A percentile compares a stretch with the other conserved stretches of the same genome.
Evolutionary conservation across 1,140 invertebrate genomes (phyloP).

Genomic region (Drosophila ficusphila): DNA sequence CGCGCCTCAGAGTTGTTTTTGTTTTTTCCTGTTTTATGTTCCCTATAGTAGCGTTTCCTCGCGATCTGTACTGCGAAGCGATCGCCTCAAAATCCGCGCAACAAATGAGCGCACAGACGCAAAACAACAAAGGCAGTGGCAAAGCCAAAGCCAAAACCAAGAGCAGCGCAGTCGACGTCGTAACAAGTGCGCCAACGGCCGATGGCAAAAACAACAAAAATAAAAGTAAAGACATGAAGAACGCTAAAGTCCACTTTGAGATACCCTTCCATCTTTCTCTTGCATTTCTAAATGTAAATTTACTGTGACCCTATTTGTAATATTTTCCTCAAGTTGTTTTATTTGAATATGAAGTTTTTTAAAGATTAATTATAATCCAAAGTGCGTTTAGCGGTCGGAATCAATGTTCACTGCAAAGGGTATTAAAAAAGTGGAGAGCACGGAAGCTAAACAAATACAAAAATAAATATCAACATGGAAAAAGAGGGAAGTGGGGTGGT

Average conservation of each 20-base stretch:
- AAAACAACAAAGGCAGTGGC: slow-evolving; percentile 44
- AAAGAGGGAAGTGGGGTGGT: background rate
- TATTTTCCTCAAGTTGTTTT: too few species aligned
- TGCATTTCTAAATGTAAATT: too few species aligned
- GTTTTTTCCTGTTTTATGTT: slow-evolving; percentile 5
- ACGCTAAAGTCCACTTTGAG: background rate
- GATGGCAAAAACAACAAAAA: slow-evolving; percentile 17
- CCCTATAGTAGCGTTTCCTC: slow-evolving; percentile 15
- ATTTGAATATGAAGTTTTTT: too few species aligned
- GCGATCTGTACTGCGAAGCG: slow-evolving; percentile 55
- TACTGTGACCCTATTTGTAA: too few species aligned
- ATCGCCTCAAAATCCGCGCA: slow-evolving; percentile 66
- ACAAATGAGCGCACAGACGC: slow-evolving; percentile 69
- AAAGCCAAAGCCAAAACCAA: slow-evolving; percentile 35
- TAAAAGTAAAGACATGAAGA: slow-evolving; percentile 1
- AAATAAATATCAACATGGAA: slow-evolving; percentile 71
- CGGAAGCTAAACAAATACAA: slow-evolving; percentile 47
- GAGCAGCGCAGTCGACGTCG: slow-evolving; percentile 38
- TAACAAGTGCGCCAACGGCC: slow-evolving; percentile 68
- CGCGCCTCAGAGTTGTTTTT: slow-evolving; percentile 42
- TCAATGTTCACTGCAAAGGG: background rate
- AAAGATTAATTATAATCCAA: background rate
- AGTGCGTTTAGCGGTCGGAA: background rate
- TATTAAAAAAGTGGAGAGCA: background rate
- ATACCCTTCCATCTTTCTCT: too few species aligned